These are phyloP conservation scores for Pandemis corylana DNA, from an alignment of 2,888 invertebrate species.

Conservation along the genomic window DNA sequence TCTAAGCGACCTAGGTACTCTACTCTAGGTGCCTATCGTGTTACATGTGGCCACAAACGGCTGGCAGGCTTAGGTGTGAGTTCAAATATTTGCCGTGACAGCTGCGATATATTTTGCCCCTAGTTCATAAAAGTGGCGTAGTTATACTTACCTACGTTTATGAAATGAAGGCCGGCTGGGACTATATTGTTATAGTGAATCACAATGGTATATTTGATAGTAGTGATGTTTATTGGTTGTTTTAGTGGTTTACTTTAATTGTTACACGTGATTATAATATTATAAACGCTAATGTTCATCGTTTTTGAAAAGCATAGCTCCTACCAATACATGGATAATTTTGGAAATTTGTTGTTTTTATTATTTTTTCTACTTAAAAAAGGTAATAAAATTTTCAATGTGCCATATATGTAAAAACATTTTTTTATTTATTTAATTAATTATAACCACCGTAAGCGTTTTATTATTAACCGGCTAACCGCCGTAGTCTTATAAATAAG, in stretches of 20 bases:
- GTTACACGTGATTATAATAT: not conserved
- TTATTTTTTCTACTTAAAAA: not conserved
- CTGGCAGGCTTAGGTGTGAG: not conserved
- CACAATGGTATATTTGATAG: conserved; percentile 12
- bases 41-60: not conserved
- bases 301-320: conserved; percentile 2
- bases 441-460: too few relatives aligned
- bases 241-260: conserved; percentile 9
- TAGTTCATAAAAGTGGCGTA: too few relatives aligned
- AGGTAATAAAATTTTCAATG: too few relatives aligned
- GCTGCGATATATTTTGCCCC: not conserved
- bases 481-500: too few relatives aligned
- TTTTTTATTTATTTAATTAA: too few relatives aligned
- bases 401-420: too few relatives aligned
- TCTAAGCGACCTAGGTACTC: too few relatives aligned
- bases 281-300: not conserved
- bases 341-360: not conserved
- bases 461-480: too few relatives aligned
- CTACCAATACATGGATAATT: not conserved
- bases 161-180: too few relatives aligned
- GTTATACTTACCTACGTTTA: too few relatives aligned
- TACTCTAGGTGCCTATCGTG: not conserved
- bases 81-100: not conserved
- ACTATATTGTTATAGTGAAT: not conserved
- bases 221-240: not conserved